Evolutionary conservation across 1,140 invertebrate species (phyloP), one percentile per base, ranked within the genome.

Genomic region (Cherax destructor): DNA sequence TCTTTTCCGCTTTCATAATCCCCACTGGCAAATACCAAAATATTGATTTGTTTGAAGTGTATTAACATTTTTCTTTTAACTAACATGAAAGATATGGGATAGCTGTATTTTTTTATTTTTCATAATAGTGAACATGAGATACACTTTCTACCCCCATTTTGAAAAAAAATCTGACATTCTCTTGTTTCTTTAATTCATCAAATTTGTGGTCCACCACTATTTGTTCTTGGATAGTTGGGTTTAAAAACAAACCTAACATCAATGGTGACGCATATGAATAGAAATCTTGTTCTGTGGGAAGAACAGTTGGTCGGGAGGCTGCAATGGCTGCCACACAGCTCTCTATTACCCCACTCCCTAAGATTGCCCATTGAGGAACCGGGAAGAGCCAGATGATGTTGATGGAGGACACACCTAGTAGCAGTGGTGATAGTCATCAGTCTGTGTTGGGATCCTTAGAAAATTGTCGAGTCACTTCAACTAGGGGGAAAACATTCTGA

Each of bases 171-270:
- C 52, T 56, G 52, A 56, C 6, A 56, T 59, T 56, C 65, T 81
- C 78, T 91, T 91, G 13, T 93, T 89, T 85, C 92, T 95, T 95
- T 10, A 97, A 47, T 98, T 98, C 94, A 97, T 98, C 94, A 96
- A 97, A 92, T 97, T 96, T 94, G 97, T 98, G 3, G 98, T 98
- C 0, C 96, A 1, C 98, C 98, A 16, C 95, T 98, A 5, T 98
- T 98, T 93, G 95, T 96, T 50, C 98, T 94, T 98, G 97, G 96
- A 98, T 93, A 95, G 96, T 76, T 98, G 98, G 94, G n/a, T n/a
- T 95, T 98, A 16, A 95, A 96, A 18, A 97, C 96, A 76, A 95
- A 95, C 49, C 95, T 98, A 1, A 94, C 95, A 3, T 95, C 95
- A 74, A 97, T 98, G 96, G 96, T 98, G 94, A 93, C 95, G 10